Percentiles rank a stretch among this genome's conserved stretches.
Conservation (phyloP, 1,140 invertebrate genomes). For the Portunus trituberculatus region DNA sequence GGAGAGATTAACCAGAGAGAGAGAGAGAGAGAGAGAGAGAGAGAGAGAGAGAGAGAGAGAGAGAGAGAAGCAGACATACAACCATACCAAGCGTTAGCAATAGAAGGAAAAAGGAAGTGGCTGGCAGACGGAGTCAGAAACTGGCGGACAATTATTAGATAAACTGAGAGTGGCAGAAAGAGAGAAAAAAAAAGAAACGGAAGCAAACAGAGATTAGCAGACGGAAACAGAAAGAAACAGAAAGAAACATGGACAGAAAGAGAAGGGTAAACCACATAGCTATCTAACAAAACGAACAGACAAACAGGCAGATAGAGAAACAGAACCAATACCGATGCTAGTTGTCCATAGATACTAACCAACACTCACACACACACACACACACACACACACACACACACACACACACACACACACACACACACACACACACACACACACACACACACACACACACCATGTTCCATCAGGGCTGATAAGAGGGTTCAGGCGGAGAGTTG, state of each 20-base stretch:
- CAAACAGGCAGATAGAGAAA: no score
- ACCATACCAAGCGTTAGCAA: no score
- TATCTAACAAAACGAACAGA: not conserved
- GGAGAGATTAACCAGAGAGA: not conserved
- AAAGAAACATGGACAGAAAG: not conserved
- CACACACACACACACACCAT: not conserved
- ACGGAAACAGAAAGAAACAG: not conserved
- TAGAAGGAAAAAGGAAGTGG: no score
- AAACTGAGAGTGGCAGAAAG: not conserved
- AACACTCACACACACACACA: no score
- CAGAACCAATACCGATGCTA: no score
- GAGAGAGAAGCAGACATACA: not conserved
- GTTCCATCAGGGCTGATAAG: constrained; percentile 10
- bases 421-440: not conserved
- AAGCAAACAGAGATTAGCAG: not conserved
- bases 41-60: constrained; percentile 20
- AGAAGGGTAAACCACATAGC: not conserved
- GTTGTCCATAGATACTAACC: no score
- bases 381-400: no score
- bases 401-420: constrained; percentile 4
- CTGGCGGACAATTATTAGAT: no score
- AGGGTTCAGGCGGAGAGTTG: not conserved
- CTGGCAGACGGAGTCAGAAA: no score
- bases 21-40: constrained; percentile 20
- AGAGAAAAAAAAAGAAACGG: not conserved